phyloP scores from a whole-genome alignment of 2,113 vertebrate genomes.

The Oceanodroma tethys region DNA sequence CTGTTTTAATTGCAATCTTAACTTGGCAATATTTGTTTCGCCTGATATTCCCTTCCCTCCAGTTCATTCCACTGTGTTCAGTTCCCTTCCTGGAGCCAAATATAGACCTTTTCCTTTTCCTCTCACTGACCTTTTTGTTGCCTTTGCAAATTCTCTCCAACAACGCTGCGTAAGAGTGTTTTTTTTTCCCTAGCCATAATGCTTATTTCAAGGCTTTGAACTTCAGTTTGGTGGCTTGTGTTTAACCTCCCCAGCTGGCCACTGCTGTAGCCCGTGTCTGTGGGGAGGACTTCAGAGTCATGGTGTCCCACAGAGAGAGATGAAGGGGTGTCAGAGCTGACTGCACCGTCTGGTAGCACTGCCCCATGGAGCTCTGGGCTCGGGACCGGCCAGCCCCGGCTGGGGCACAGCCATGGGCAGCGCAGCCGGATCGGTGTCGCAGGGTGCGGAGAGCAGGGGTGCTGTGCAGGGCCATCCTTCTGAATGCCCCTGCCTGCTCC shows the following conservation, averaged over 20 bases:
- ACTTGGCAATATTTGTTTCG: neutral
- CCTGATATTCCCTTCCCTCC: neutral
- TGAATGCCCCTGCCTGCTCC: neutral
- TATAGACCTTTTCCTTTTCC: conserved; percentile 13
- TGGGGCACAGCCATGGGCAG: neutral
- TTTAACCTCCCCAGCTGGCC: neutral
- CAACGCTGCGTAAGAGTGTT: neutral
- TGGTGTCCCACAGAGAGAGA: neutral
- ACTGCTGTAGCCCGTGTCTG: neutral
- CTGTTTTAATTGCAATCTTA: neutral
- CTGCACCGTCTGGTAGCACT: neutral
- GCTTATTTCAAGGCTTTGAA: neutral
- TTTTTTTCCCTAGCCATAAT: neutral
- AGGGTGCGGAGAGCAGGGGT: neutral
- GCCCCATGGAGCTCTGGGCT: neutral
- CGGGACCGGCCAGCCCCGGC: neutral
- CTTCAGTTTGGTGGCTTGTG: neutral
- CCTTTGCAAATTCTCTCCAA: neutral
- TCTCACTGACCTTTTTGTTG: neutral
- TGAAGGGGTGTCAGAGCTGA: neutral
- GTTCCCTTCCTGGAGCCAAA: conserved; percentile 1
- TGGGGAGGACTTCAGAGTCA: neutral
- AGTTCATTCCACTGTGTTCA: neutral
- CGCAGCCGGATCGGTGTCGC: fast-evolving
- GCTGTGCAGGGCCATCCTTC: neutral